Conservation (phyloP, 1,140 invertebrate species). For the Himalopsyche phryganea region DNA sequence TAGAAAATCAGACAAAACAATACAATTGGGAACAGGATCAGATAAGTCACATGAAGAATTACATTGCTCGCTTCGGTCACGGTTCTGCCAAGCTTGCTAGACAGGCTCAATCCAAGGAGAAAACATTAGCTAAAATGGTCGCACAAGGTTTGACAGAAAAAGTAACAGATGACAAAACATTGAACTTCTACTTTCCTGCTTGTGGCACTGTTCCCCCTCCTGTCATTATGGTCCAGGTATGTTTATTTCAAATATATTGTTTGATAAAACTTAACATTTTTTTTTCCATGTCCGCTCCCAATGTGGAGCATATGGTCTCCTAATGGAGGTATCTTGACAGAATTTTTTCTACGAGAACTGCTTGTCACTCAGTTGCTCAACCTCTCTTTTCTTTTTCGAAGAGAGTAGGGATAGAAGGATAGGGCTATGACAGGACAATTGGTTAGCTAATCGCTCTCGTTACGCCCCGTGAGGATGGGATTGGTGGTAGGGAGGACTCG, state of each 20-base stretch:
- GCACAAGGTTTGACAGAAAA: constrained; percentile 94
- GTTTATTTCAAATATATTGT: constrained; percentile 61
- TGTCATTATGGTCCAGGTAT: constrained; percentile 85
- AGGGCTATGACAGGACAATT: no score
- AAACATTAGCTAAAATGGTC: constrained; percentile 98
- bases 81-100: constrained; percentile 96
- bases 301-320: no score
- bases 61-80: constrained; percentile 98
- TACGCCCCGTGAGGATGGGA: no score
- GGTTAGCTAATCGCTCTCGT: no score
- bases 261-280: background rate
- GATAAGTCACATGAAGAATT: constrained; percentile 99
- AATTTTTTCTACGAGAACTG: no score
- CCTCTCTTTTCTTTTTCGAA: no score
- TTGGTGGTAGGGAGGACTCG: no score
- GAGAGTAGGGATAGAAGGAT: no score
- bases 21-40: constrained; percentile 99
- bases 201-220: constrained; percentile 96
- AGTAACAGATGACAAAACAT: constrained; percentile 82
- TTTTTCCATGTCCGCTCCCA: no score
- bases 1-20: constrained; percentile 98
- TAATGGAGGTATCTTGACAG: no score
- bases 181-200: constrained; percentile 94
- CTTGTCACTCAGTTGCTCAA: no score
- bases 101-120: constrained; percentile 99